phyloP scores from a whole-genome alignment of 2,888 invertebrate genomes.

The Merodon equestris region DNA sequence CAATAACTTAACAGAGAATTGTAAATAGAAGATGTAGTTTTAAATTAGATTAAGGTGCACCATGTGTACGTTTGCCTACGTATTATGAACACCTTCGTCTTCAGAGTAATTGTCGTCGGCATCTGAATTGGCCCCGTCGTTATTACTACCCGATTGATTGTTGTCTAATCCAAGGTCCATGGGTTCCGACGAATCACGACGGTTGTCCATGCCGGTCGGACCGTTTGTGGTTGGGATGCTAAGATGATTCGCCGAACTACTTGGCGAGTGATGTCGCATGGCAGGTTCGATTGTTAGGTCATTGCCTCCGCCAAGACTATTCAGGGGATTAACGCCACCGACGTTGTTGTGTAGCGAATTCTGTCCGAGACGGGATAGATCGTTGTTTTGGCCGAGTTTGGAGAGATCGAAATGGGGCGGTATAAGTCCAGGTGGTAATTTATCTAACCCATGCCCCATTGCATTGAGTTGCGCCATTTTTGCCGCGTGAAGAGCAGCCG shows the following conservation, averaged over 20 bases:
- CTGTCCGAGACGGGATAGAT: slow-evolving; percentile 46
- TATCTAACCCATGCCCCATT: slow-evolving; percentile 81
- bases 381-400: slow-evolving; percentile 73
- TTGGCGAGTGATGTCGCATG: slow-evolving; percentile 73
- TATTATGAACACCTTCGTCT: slow-evolving; percentile 78
- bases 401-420: slow-evolving; percentile 78
- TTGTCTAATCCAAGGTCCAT: slow-evolving; percentile 78
- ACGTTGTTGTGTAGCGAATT: slow-evolving; percentile 58
- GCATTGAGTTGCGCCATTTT: slow-evolving; percentile 89
- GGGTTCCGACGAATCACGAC: slow-evolving; percentile 77
- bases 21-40: slow-evolving; percentile 42
- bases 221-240: slow-evolving; percentile 60
- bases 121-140: slow-evolving; percentile 75
- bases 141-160: slow-evolving; percentile 77
- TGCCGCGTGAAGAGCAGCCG: slow-evolving; percentile 88
- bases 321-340: slow-evolving; percentile 66
- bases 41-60: slow-evolving; percentile 44
- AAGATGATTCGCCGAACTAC: slow-evolving; percentile 65
- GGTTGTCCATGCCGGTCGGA: slow-evolving; percentile 71
- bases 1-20: slow-evolving; percentile 28
- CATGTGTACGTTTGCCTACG: slow-evolving; percentile 71
- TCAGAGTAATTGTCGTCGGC: slow-evolving; percentile 78
- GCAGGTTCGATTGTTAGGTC: slow-evolving; percentile 77
- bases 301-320: slow-evolving; percentile 47
- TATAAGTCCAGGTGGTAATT: slow-evolving; percentile 79